phyloP scores from a whole-genome alignment of 2,888 invertebrate genomes.

The Ochropacha duplaris region DNA sequence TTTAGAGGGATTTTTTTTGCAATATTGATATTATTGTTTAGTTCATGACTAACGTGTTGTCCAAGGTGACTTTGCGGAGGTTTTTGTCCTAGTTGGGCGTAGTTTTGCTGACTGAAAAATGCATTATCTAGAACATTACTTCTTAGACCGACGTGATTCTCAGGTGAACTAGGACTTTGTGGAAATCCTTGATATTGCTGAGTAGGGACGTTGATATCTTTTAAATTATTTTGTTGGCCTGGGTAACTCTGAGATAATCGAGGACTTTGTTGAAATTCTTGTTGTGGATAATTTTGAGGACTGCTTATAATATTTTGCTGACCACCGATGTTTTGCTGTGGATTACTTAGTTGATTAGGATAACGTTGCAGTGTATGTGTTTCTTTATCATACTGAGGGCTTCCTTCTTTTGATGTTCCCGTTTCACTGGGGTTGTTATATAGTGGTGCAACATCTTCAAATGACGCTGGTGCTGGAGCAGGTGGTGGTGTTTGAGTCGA shows the following conservation, averaged over 20 bases:
- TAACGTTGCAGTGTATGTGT: background rate
- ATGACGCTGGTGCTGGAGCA: conserved; percentile 11
- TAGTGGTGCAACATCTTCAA: background rate
- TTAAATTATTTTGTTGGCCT: background rate
- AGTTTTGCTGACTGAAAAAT: background rate
- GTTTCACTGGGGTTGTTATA: conserved; percentile 9
- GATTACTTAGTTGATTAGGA: conserved; percentile 4
- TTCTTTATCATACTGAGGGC: background rate
- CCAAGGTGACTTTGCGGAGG: background rate
- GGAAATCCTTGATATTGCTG: background rate
- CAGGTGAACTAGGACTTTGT: background rate
- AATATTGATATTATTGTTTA: background rate
- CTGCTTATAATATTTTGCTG: conserved; percentile 8
- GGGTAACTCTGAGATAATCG: background rate
- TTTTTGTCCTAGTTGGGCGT: background rate
- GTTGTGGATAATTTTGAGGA: conserved; percentile 5
- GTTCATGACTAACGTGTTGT: background rate
- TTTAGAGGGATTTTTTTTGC: background rate
- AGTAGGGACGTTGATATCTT: background rate
- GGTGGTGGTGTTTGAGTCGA: conserved; percentile 56
- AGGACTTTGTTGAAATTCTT: background rate
- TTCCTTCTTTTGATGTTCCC: background rate
- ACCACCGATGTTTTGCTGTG: conserved; percentile 15
- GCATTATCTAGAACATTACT: background rate
- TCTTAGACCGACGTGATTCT: background rate